These are phyloP conservation scores for Onthophagus taurus DNA, from an alignment of 1,140 invertebrate genomes.

Conservation along the genomic window DNA sequence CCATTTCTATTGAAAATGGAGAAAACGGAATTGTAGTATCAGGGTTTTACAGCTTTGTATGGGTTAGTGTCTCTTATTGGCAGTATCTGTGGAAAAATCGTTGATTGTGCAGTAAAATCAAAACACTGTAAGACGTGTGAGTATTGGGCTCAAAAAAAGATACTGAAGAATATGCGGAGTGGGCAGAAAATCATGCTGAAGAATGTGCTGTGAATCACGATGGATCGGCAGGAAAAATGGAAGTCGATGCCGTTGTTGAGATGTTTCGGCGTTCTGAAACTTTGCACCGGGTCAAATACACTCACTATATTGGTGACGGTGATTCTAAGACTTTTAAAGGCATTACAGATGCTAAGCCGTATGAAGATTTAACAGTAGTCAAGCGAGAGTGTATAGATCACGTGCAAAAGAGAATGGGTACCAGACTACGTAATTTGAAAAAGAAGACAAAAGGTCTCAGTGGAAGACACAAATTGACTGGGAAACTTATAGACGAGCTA, in stretches of 20 bases:
- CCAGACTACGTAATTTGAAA: slow-evolving; percentile 15
- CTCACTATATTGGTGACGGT: slow-evolving; percentile 25
- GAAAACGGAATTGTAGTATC: no score
- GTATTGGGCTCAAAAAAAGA: no score
- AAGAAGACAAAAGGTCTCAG: no score
- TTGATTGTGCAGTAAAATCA: no score
- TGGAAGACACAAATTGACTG: background rate
- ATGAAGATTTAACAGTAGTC: slow-evolving; percentile 12
- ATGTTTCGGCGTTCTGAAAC: no score
- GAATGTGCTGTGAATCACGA: slow-evolving; percentile 20
- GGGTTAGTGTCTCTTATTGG: no score
- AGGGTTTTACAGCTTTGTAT: no score
- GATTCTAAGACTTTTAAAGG: no score
- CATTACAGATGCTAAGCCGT: slow-evolving; percentile 16
- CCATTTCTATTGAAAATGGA: no score
- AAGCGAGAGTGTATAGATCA: slow-evolving; percentile 26
- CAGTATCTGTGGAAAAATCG: background rate
- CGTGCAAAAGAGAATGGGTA: slow-evolving; percentile 24
- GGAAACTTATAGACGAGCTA: slow-evolving; percentile 22
- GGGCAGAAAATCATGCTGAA: slow-evolving; percentile 17
- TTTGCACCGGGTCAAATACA: no score
- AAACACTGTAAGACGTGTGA: no score
- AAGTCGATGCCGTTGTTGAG: no score
- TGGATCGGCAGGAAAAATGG: slow-evolving; percentile 27
- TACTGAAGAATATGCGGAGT: slow-evolving; percentile 13